Conservation (phyloP, 2,113 vertebrate species). For the Channa argus region DNA sequence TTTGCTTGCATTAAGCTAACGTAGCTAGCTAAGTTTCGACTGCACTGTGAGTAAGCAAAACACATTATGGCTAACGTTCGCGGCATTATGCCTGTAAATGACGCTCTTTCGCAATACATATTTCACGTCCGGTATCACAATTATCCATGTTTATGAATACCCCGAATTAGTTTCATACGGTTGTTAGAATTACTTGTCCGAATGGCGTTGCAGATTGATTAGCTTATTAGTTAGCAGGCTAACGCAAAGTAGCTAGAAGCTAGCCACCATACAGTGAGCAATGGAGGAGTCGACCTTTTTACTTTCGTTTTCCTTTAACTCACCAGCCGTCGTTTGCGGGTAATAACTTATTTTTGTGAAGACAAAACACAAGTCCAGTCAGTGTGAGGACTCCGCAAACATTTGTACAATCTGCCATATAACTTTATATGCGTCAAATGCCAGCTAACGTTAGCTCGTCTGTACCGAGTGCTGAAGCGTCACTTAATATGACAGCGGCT, state of each 20-base stretch:
- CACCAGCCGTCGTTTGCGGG: no score
- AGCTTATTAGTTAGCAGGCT: slow-evolving; percentile 10
- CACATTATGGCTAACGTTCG: slow-evolving; percentile 48
- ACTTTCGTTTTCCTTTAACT: slow-evolving; percentile 65
- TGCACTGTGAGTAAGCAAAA: slow-evolving; percentile 82
- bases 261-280: background rate
- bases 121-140: fast-evolving
- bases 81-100: background rate
- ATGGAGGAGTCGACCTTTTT: slow-evolving; percentile 17
- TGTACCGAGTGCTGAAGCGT: no score
- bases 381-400: background rate
- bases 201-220: background rate
- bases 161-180: fast-evolving
- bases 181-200: no score
- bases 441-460: background rate
- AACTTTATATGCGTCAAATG: background rate
- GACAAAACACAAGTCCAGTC: fast-evolving
- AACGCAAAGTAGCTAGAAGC: background rate
- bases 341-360: background rate
- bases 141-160: background rate
- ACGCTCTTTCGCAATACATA: fast-evolving
- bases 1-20: slow-evolving; percentile 4
- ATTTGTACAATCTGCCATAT: no score
- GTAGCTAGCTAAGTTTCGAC: slow-evolving; percentile 48
- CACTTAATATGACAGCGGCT: no score